These are phyloP conservation scores for Pelvicachromis taeniatus DNA, from an alignment of 2,113 vertebrate genomes.

Conservation along the genomic window DNA sequence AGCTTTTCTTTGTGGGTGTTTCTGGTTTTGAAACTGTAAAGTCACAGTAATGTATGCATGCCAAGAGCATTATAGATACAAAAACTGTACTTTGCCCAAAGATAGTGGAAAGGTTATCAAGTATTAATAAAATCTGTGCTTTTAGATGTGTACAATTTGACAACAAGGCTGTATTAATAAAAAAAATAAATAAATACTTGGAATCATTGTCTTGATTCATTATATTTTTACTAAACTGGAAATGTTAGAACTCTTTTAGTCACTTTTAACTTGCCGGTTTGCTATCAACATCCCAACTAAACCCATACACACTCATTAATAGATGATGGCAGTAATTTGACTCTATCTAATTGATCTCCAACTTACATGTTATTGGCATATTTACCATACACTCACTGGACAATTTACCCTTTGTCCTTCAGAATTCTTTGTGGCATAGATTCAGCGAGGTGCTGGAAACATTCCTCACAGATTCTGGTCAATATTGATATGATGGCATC, in stretches of 20 bases:
- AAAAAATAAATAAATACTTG: neutral
- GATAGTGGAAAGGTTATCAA: neutral
- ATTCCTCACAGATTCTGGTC: neutral
- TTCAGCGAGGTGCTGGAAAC: neutral
- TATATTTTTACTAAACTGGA: neutral
- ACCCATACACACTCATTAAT: neutral
- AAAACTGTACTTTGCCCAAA: slow-evolving; percentile 2
- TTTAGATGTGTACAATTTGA: slow-evolving; percentile 31
- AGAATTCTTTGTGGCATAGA: neutral
- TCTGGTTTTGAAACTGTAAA: slow-evolving; percentile 24
- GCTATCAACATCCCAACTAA: neutral
- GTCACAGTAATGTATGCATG: slow-evolving; percentile 22
- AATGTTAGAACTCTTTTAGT: neutral
- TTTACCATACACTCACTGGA: neutral
- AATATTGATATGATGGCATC: neutral
- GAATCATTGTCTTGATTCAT: neutral
- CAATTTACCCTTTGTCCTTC: neutral
- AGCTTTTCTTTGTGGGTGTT: slow-evolving; percentile 29
- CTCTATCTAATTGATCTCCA: neutral
- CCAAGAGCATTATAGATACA: slow-evolving; percentile 2
- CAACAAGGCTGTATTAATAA: slow-evolving; percentile 17
- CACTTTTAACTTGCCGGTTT: rapidly evolving
- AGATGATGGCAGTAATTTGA: neutral
- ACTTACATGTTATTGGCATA: neutral
- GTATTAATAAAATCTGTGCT: neutral